phyloP scores from a whole-genome alignment of 1,140 invertebrate species.

The Scaptomyza pallida region DNA sequence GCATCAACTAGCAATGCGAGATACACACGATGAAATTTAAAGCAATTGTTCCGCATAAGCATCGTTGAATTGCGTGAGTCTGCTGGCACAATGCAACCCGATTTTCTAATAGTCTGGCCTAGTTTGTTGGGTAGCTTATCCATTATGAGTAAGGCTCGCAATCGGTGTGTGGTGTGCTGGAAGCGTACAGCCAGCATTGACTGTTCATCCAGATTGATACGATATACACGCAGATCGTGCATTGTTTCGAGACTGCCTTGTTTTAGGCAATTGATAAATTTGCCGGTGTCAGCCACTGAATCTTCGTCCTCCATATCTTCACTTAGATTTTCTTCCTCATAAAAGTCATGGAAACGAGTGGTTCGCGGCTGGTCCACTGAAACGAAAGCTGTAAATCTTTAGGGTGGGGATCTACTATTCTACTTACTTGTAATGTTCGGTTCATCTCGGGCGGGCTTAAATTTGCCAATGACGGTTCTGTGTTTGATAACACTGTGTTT shows the following conservation, averaged over 20 bases:
- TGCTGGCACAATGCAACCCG: slow-evolving; percentile 24
- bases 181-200: slow-evolving; percentile 48
- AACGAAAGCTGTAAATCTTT: too few species aligned
- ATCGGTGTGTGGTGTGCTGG: slow-evolving; percentile 7
- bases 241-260: not conserved
- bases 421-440: not conserved
- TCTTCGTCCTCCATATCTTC: not conserved
- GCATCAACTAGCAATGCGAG: slow-evolving; percentile 24
- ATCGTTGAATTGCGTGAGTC: not conserved
- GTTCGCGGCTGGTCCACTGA: too few species aligned
- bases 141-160: slow-evolving; percentile 26
- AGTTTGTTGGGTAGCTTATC: not conserved
- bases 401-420: too few species aligned
- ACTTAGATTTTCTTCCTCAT: not conserved
- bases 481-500: not conserved
- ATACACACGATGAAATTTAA: not conserved
- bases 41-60: slow-evolving; percentile 53
- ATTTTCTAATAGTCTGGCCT: not conserved
- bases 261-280: not conserved
- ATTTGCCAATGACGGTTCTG: slow-evolving; percentile 15
- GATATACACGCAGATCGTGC: slow-evolving; percentile 35
- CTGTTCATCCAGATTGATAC: slow-evolving; percentile 18
- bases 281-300: slow-evolving; percentile 8
- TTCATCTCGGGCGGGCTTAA: slow-evolving; percentile 18
- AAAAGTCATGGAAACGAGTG: too few species aligned